Percentiles rank a stretch among this genome's conserved stretches.
Evolutionary conservation across 35 echinoderm and acorn worm genomes (phyloP).

Genomic region (Apostichopus californicus): DNA sequence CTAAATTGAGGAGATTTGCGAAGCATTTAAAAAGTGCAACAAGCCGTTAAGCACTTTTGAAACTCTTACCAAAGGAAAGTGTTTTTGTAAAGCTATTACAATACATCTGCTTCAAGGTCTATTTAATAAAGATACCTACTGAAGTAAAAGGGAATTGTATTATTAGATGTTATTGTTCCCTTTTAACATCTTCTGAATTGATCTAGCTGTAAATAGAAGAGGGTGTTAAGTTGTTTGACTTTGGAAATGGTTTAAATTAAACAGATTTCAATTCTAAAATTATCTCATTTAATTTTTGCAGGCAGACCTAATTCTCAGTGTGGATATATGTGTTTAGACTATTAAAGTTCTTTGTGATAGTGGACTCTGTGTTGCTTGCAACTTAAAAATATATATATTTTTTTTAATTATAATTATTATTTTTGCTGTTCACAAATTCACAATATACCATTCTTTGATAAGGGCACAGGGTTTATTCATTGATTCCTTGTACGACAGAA

Average conservation of each 20-base stretch:
- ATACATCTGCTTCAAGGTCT: constrained; percentile 30
- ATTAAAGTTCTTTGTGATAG: too few species aligned
- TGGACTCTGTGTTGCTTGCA: background rate
- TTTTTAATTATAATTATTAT: background rate
- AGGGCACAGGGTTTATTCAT: constrained; percentile 13
- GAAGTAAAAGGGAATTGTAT: background rate
- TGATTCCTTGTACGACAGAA: constrained; percentile 8
- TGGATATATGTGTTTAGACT: too few species aligned
- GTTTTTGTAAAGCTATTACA: constrained; percentile 8
- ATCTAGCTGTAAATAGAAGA: background rate
- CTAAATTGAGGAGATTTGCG: constrained; percentile 33
- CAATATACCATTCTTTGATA: background rate
- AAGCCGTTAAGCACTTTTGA: constrained; percentile 40
- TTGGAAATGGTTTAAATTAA: background rate
- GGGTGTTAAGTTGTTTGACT: constrained; percentile 1
- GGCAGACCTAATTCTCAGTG: too few species aligned
- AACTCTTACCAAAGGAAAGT: background rate
- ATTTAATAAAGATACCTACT: constrained; percentile 18
- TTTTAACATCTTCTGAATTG: background rate
- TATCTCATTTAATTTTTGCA: too few species aligned
- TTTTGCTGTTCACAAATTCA: background rate
- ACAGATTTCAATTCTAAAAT: too few species aligned
- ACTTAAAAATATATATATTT: background rate
- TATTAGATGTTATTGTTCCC: constrained; percentile 1
- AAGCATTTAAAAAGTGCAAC: constrained; percentile 44